Evolutionary conservation across 2,888 invertebrate genomes (phyloP), one percentile per base, ranked within the genome.

Genomic region (Monoplex corrugatus): DNA sequence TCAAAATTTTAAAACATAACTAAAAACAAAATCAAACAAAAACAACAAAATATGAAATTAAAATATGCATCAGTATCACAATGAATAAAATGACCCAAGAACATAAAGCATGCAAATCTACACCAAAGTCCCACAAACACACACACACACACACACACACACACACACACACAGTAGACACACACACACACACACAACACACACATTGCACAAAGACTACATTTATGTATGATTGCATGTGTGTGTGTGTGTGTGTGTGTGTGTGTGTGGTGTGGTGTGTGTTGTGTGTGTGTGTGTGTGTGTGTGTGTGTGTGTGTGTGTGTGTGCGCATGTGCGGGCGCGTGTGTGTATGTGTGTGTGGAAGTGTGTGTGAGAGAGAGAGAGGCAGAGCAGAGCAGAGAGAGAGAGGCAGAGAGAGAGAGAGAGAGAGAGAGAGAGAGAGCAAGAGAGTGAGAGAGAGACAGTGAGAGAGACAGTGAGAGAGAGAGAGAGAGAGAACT

Each of bases 281-380:
- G 5, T 13, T 23, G 75, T 35, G 6, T n/a, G 10, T 35, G 32
- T 19, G 35, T 35, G 75, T 50, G 50, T 50, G 50, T 50, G 50
- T 50, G 63, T 68, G 63, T 68, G 63, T 68, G 63, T 68, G 63
- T 68, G 63, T 68, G 63, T 68, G 68, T 68, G 68, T 68, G 68
- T 68, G 68, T 68, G 68, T 68, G 68, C 28, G 68, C 28, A 28
- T 68, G 68, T 68, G 68, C 28, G 68, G 8, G 68, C 28, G 68
- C 28, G 68, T 68, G 68, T 68, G 68, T 68, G 68, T 28, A n/a
- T n/a, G 68, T 68, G 68, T 68, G 68, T n/a, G 68, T 68, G 68
- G 5, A n/a, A 6, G 68, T 50, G 50, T 50, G 68, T 68, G 68
- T 13, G 68, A 6, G n/a, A 6, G 68, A 6, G 68, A 5, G 16